Conservation (phyloP, 1,140 invertebrate genomes). For the Lepidurus arcticus region DNA sequence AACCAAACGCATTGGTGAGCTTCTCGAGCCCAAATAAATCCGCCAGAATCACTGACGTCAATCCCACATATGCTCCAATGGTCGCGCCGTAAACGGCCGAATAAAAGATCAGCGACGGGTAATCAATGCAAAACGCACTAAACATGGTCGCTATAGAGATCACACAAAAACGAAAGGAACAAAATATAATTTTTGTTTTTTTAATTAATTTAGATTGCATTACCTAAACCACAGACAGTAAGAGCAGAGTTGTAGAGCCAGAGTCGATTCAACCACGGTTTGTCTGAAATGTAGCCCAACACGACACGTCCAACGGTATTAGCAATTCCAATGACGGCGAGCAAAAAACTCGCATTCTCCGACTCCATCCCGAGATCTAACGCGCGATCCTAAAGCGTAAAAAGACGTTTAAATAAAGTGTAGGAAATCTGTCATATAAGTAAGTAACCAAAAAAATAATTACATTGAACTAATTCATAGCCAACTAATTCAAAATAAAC, state of each 20-base stretch:
- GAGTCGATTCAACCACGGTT: conserved; percentile 78
- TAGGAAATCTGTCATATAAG: background rate
- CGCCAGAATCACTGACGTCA: conserved; percentile 84
- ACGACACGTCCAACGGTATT: conserved; percentile 79
- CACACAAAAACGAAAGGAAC: conserved; percentile 37
- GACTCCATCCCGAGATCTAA: conserved; percentile 50
- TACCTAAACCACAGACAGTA: conserved; percentile 73
- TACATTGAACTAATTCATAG: conserved; percentile 44
- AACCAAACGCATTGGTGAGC: conserved; percentile 87
- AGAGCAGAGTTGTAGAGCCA: conserved; percentile 81
- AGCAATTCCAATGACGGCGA: conserved; percentile 74
- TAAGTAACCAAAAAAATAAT: conserved; percentile 39
- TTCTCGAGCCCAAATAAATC: conserved; percentile 79
- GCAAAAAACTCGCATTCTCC: conserved; percentile 57
- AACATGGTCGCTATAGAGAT: conserved; percentile 66
- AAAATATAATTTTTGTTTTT: conserved; percentile 43
- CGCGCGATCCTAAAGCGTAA: conserved; percentile 37
- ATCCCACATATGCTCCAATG: conserved; percentile 84
- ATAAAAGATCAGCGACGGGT: conserved; percentile 65
- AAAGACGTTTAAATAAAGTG: conserved; percentile 25
- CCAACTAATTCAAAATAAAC: conserved; percentile 31
- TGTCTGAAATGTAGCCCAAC: conserved; percentile 77
- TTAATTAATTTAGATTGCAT: conserved; percentile 41
- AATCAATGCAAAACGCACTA: conserved; percentile 64
- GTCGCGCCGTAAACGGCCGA: conserved; percentile 77